A percentile compares a stretch with the other conserved stretches of the same genome.
These are phyloP conservation scores for Myxocyprinus asiaticus DNA, from an alignment of 2,113 vertebrate genomes.

Conservation along the genomic window DNA sequence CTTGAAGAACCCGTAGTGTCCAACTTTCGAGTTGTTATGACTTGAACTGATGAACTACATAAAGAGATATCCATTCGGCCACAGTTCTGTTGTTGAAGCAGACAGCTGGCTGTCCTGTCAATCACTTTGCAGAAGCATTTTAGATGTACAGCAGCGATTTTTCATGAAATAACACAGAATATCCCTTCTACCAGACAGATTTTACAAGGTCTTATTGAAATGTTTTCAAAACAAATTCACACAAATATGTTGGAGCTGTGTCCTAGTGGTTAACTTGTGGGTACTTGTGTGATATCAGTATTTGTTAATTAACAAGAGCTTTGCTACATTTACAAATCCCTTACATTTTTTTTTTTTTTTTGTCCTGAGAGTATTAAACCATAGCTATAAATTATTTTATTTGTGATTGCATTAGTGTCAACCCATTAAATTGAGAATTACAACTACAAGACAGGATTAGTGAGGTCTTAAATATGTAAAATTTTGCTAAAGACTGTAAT, in stretches of 20 bases:
- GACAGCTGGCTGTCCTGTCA: background rate
- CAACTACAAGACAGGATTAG: conserved; percentile 20
- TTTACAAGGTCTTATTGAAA: too few relatives aligned
- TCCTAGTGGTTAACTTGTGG: too few relatives aligned
- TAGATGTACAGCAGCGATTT: too few relatives aligned
- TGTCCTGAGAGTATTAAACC: background rate
- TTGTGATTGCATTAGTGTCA: conserved; percentile 34
- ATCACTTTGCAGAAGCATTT: background rate
- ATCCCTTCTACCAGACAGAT: too few relatives aligned
- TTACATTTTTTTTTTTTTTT: background rate
- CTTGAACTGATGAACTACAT: conserved; percentile 43
- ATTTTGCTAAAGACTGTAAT: conserved; percentile 36
- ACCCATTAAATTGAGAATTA: conserved; percentile 35
- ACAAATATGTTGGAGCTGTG: too few relatives aligned
- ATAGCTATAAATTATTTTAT: conserved; percentile 27
- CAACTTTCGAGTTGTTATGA: conserved; percentile 58
- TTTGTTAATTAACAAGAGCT: background rate
- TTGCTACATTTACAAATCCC: background rate
- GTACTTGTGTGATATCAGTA: background rate
- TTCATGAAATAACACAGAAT: too few relatives aligned
- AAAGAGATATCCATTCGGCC: conserved; percentile 18
- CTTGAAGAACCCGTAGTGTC: conserved; percentile 48
- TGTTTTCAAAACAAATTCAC: too few relatives aligned
- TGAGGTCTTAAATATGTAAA: conserved; percentile 24
- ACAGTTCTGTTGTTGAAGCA: conserved; percentile 18